These are phyloP conservation scores for Hetaerina titia DNA, from an alignment of 2,888 invertebrate species.

Conservation along the genomic window DNA sequence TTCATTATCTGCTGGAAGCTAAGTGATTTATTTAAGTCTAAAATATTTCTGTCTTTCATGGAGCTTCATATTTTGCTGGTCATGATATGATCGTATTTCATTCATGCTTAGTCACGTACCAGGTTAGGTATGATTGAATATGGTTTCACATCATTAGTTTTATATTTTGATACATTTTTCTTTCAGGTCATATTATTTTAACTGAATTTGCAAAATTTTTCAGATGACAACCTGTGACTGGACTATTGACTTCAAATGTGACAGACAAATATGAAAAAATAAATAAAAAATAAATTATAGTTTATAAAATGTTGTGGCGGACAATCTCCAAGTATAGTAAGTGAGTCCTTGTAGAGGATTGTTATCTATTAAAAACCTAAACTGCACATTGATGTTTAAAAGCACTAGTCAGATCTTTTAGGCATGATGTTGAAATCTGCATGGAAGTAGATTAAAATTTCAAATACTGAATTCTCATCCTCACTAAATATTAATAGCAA, in stretches of 20 bases:
- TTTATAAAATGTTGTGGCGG: conserved; percentile 44
- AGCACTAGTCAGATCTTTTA: conserved; percentile 37
- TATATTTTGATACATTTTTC: background rate
- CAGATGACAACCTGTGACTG: conserved; percentile 65
- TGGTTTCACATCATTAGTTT: background rate
- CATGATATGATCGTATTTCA: background rate
- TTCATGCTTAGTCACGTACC: background rate
- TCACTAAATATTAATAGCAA: background rate
- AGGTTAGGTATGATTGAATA: background rate
- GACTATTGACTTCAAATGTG: conserved; percentile 55
- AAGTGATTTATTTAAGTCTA: no score
- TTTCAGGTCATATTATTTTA: conserved; percentile 40
- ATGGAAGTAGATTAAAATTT: conserved; percentile 30
- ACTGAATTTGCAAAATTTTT: conserved; percentile 41
- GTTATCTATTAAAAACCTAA: conserved; percentile 23
- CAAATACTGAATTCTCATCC: background rate
- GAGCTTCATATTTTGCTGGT: background rate
- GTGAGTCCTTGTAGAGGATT: conserved; percentile 45
- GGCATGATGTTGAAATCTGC: conserved; percentile 57
- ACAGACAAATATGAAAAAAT: conserved; percentile 62
- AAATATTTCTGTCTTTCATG: no score
- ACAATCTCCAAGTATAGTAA: conserved; percentile 56
- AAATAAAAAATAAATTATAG: conserved; percentile 34
- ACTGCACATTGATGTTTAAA: conserved; percentile 37
- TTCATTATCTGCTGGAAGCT: no score